A percentile compares a stretch with the other conserved stretches of the same genome.
Conservation (phyloP, 2,113 vertebrate genomes). For the Gyps fulvus region DNA sequence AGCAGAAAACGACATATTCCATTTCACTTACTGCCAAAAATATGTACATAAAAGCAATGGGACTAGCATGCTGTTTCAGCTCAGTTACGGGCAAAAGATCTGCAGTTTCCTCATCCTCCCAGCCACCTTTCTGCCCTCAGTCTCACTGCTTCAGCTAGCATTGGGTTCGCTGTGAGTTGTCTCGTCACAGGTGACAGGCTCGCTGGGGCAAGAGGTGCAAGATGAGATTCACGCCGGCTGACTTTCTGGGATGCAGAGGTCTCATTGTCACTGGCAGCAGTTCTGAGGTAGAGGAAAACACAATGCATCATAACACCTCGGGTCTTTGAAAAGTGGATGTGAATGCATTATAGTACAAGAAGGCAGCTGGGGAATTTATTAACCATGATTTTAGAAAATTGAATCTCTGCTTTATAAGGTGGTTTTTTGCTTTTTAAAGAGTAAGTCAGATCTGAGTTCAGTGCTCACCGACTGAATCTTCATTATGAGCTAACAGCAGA, state of each 20-base stretch:
- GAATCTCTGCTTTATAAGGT: background rate
- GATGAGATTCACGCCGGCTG: background rate
- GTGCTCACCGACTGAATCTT: background rate
- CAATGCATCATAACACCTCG: background rate
- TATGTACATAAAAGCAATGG: constrained; percentile 34
- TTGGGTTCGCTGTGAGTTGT: background rate
- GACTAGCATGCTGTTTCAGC: background rate
- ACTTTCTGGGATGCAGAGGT: background rate
- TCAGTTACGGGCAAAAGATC: background rate
- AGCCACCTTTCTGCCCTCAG: background rate
- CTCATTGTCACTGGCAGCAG: background rate
- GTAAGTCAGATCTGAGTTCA: background rate
- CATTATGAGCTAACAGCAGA: background rate
- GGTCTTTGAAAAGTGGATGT: constrained; percentile 13
- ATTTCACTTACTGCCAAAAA: constrained; percentile 42
- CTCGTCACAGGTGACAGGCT: background rate
- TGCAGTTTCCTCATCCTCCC: background rate
- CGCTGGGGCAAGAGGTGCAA: background rate
- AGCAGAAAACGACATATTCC: constrained; percentile 47
- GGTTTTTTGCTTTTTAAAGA: background rate
- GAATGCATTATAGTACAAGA: background rate
- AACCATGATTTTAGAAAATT: constrained; percentile 1
- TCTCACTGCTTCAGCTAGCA: background rate
- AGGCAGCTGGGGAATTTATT: constrained; percentile 37
- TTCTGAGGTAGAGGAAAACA: constrained; percentile 14